Evolutionary conservation across 2,888 invertebrate species (phyloP), one percentile per base, ranked within the genome.

Genomic region (Scaptomyza parva): DNA sequence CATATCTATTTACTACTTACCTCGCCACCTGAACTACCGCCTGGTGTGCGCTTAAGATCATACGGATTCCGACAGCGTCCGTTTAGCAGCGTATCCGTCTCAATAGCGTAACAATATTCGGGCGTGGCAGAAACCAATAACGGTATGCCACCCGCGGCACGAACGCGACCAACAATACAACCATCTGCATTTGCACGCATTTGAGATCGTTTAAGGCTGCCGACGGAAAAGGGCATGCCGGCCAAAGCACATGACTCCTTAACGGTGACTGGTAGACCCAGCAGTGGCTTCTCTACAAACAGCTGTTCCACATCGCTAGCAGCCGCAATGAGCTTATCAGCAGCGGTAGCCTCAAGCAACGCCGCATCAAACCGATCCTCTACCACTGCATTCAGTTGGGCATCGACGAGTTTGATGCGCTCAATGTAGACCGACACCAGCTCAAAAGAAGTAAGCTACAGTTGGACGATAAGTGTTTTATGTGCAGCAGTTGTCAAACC

Each of bases 11-110:
- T 14, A 22, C 1, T 7, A 50, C 33, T 51, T 85, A 96, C 96
- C 93, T 97, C 97, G 9, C 96, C 96, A 33, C 98, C 98, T 1
- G 97, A 97, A 28, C 97, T 98, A 3, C 98, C 98, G 0, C 97
- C 98, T 0, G 95, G 92, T 0, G 94, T 96, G 77, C 95, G 93
- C 0, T 93, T 93, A 1, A 94, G 92, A 87, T 97, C 94, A 90
- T 97, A 97, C 0, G 98, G 97, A 92, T 98, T 98, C 72, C 93
- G 93, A 0, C 97, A 96, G 37, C 94, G 92, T 0, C 98, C 98
- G 35, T 95, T 94, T 1, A 97, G 92, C 51, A 95, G 93, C 90
- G 97, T 98, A 51, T 93, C 94, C 8, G 96, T 95, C 92, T 98
- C 98, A 94, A 96, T 96, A 90, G 96, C 97, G 89, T 97, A 93